Evolutionary conservation across 2,888 invertebrate genomes (phyloP), one percentile per base, ranked within the genome.

Genomic region (Tiphia femorata): DNA sequence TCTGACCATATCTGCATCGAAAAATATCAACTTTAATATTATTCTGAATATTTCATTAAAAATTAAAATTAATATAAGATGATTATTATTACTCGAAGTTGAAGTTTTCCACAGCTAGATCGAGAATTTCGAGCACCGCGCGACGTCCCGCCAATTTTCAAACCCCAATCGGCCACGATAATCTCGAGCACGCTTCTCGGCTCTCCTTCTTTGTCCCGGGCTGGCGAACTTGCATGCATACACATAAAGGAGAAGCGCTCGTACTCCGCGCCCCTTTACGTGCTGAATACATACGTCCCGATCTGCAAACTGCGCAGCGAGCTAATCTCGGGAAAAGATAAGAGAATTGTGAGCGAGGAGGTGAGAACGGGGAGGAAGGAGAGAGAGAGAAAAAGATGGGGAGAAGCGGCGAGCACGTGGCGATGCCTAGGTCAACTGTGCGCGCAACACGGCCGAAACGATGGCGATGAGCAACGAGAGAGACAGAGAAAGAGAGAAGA

Each of bases 281-380:
- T 53, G 52, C 43, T 47, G 8, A 29, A 43, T 51, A 49, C 42
- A 47, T 42, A 37, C 50, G 43, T 19, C 27, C 30, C 64, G 56
- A 55, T 58, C 70, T 64, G 69, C 67, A 54, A 73, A 77, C 77
- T 77, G 68, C 78, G 77, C 73, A 76, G 72, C 58, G 68, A 64
- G 62, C 64, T 72, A 75, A 76, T 75, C 73, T 73, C 66, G 62
- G 54, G 50, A 47, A 54, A 62, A 66, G 75, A 75, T 73, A 73
- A 75, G 70, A 71, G 66, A 71, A 70, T 56, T 55, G 58, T 30
- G 62, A 68, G 64, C 48, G 62, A 51, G 55, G 48, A 29, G n/a
- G 53, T 38, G 44, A 30, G 35, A 49, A 17, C 1, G 33, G 44
- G 17, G 50, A 29, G 47, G 21, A 46, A 30, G 42, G 41, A 55